phyloP scores from a whole-genome alignment of 2,888 invertebrate genomes.

The Choreutis nemorana region DNA sequence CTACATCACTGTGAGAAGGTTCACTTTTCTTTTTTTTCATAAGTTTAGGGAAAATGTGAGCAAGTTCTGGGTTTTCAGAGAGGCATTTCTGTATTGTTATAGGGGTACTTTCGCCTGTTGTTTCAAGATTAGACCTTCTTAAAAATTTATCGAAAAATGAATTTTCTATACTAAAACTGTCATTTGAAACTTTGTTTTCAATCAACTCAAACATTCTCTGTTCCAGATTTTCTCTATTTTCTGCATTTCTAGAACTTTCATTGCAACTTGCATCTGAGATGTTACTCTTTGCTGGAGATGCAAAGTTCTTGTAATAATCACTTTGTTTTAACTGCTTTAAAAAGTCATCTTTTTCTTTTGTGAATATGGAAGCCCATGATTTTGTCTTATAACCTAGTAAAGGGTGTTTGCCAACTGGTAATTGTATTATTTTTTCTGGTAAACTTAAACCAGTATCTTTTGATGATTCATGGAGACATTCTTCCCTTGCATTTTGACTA shows the following conservation, averaged over 20 bases:
- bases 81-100: conserved; percentile 46
- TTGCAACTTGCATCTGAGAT: conserved; percentile 41
- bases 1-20: conserved; percentile 29
- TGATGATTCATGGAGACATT: neutral
- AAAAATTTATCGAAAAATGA: conserved; percentile 68
- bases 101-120: conserved; percentile 51
- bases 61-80: conserved; percentile 34
- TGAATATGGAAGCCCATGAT: conserved; percentile 52
- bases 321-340: conserved; percentile 49
- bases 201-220: conserved; percentile 79
- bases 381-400: conserved; percentile 39
- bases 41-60: conserved; percentile 37
- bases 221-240: conserved; percentile 66
- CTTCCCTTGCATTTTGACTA: neutral
- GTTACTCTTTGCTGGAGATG: conserved; percentile 44
- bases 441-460: neutral
- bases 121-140: conserved; percentile 34
- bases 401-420: conserved; percentile 45
- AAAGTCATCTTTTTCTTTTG: conserved; percentile 53
- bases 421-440: conserved; percentile 14
- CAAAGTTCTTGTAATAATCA: conserved; percentile 52
- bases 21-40: conserved; percentile 19
- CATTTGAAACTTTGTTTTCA: conserved; percentile 75
- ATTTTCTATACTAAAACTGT: conserved; percentile 75
- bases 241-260: conserved; percentile 27